Percentiles rank a stretch among this genome's conserved stretches.
Conservation (phyloP, 2,888 invertebrate genomes). For the Hesperia comma region DNA sequence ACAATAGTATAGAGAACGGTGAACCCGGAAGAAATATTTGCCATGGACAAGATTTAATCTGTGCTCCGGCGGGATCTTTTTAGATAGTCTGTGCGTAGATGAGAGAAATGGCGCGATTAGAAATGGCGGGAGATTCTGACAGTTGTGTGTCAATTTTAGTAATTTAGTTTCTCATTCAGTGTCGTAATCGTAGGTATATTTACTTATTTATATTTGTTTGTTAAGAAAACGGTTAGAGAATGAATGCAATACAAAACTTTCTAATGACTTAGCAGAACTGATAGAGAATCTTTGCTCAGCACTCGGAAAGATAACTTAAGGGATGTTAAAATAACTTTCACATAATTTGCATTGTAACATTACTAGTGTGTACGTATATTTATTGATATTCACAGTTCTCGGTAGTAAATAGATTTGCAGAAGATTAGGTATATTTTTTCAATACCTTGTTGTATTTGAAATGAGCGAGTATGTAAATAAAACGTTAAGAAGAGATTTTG, state of each 20-base stretch:
- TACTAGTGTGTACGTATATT: not conserved
- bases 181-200: constrained; percentile 8
- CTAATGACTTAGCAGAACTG: constrained; percentile 30
- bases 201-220: not conserved
- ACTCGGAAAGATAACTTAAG: constrained; percentile 31
- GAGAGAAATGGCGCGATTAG: constrained; percentile 35
- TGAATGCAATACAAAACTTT: constrained; percentile 29
- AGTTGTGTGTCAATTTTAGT: constrained; percentile 37
- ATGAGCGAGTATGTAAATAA: no score
- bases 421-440: not conserved
- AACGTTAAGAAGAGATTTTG: no score
- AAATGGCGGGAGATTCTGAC: constrained; percentile 37
- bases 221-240: constrained; percentile 17
- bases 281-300: constrained; percentile 33
- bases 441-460: no score
- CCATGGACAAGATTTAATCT: constrained; percentile 77
- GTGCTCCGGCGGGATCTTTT: constrained; percentile 55
- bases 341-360: constrained; percentile 28
- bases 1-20: constrained; percentile 76
- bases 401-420: not conserved
- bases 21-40: constrained; percentile 79
- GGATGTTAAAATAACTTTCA: constrained; percentile 36
- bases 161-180: constrained; percentile 34
- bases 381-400: not conserved
- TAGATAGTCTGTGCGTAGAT: constrained; percentile 45